phyloP scores from a whole-genome alignment of 2,888 invertebrate genomes.

The Drosophila rellima region DNA sequence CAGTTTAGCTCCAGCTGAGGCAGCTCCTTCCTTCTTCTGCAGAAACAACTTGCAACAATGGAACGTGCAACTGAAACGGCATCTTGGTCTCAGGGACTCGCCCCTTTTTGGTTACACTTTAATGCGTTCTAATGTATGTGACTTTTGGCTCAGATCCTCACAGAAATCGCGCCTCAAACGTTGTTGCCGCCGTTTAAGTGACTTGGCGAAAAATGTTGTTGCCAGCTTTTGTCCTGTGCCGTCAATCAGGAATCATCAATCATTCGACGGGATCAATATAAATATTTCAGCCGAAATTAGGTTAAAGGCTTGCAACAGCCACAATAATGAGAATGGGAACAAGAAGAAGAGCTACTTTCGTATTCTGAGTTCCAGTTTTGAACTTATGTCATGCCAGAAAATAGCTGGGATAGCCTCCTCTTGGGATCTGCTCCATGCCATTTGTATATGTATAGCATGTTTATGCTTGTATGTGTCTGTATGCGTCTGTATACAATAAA shows the following conservation, averaged over 20 bases:
- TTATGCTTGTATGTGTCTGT: constrained; percentile 3
- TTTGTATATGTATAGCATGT: constrained; percentile 7
- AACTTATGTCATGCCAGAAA: constrained; percentile 70
- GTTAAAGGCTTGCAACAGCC: constrained; percentile 73
- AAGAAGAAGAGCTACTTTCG: constrained; percentile 9
- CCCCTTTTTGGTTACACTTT: constrained; percentile 81
- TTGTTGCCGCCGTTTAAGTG: constrained; percentile 69
- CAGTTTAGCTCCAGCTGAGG: constrained; percentile 19
- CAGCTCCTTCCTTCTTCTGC: constrained; percentile 41
- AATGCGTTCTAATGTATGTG: constrained; percentile 84
- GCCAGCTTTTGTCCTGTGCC: constrained; percentile 58
- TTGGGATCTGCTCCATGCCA: constrained; percentile 24
- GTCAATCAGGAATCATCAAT: constrained; percentile 72
- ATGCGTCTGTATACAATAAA: constrained; percentile 69
- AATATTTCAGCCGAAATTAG: constrained; percentile 79
- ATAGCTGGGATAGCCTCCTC: constrained; percentile 48
- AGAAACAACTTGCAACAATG: constrained; percentile 57
- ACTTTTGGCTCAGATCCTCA: constrained; percentile 75
- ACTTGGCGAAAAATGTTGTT: constrained; percentile 64
- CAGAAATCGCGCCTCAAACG: constrained; percentile 50
- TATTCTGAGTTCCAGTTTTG: constrained; percentile 17
- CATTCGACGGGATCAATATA: constrained; percentile 67
- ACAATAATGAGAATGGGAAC: not conserved
- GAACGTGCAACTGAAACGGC: constrained; percentile 28
- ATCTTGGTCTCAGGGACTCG: constrained; percentile 44